Evolutionary conservation across 2,888 invertebrate genomes (phyloP).

Genomic region (Nephrotoma appendiculata): DNA sequence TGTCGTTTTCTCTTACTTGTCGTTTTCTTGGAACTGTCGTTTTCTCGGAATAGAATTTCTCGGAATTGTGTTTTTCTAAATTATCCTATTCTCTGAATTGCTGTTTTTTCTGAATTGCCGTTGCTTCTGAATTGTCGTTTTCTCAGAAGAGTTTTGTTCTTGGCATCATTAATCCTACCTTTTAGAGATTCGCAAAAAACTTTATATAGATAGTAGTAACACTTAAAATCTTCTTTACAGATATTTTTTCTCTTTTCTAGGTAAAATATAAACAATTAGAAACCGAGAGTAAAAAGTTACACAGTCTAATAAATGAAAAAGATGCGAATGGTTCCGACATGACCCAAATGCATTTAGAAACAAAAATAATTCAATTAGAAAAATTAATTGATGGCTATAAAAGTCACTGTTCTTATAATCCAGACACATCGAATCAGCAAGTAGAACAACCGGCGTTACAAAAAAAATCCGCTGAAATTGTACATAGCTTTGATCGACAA

Average conservation of each 20-base stretch:
- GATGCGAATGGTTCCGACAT: neutral
- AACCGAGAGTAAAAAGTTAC: slow-evolving; percentile 16
- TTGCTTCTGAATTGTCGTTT: too few relatives aligned
- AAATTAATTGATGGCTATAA: slow-evolving; percentile 15
- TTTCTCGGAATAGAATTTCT: too few relatives aligned
- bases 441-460: slow-evolving; percentile 5
- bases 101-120: too few relatives aligned
- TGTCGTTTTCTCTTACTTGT: too few relatives aligned
- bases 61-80: too few relatives aligned
- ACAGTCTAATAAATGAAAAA: neutral
- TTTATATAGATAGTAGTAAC: too few relatives aligned
- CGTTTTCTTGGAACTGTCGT: too few relatives aligned
- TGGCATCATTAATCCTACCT: too few relatives aligned
- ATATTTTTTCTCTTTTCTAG: slow-evolving; percentile 14
- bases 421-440: slow-evolving; percentile 8
- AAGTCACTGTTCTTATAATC: slow-evolving; percentile 14
- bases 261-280: slow-evolving; percentile 22
- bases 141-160: too few relatives aligned
- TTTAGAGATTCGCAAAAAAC: too few relatives aligned
- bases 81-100: too few relatives aligned
- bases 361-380: slow-evolving; percentile 11
- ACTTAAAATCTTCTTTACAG: neutral
- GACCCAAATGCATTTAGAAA: slow-evolving; percentile 9
- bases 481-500: slow-evolving; percentile 29
- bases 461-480: slow-evolving; percentile 10